A percentile compares a stretch with the other conserved stretches of the same genome.
These are phyloP conservation scores for Tor tambroides DNA, from an alignment of 2,113 vertebrate genomes.

Conservation along the genomic window DNA sequence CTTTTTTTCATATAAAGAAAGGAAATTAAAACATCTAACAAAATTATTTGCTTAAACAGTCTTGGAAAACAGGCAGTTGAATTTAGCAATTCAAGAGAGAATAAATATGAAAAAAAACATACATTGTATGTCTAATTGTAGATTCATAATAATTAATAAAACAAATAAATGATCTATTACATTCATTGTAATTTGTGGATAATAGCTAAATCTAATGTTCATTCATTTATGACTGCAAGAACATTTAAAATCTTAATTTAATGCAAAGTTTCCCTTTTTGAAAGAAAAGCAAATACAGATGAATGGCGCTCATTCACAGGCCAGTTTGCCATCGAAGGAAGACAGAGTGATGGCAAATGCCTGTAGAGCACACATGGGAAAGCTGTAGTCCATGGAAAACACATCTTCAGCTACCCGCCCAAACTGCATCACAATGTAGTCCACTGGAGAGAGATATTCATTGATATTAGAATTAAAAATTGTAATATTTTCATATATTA, in stretches of 20 bases:
- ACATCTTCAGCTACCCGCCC: conserved; percentile 83
- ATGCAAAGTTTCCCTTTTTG: neutral
- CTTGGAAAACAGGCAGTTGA: too few species aligned
- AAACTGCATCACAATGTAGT: conserved; percentile 88
- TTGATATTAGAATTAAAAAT: neutral
- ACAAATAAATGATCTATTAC: neutral
- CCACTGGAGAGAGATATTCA: conserved; percentile 68
- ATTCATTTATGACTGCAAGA: neutral
- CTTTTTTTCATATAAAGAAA: neutral
- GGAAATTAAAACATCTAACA: too few species aligned
- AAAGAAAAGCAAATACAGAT: neutral
- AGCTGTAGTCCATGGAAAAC: conserved; percentile 90
- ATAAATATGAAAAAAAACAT: neutral
- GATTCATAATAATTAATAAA: neutral
- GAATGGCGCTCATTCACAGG: conserved; percentile 78
- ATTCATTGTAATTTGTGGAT: neutral
- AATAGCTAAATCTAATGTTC: neutral
- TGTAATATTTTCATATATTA: neutral
- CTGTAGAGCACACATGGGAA: conserved; percentile 86
- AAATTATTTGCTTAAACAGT: too few species aligned
- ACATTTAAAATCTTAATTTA: neutral
- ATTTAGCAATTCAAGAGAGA: too few species aligned
- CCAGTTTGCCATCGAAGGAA: conserved; percentile 87
- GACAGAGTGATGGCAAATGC: conserved; percentile 88
- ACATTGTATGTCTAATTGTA: neutral